Percentiles rank a stretch among this genome's conserved stretches.
Conservation (phyloP, 2,797 vertebrate species). For the Syndactyla subalaris region DNA sequence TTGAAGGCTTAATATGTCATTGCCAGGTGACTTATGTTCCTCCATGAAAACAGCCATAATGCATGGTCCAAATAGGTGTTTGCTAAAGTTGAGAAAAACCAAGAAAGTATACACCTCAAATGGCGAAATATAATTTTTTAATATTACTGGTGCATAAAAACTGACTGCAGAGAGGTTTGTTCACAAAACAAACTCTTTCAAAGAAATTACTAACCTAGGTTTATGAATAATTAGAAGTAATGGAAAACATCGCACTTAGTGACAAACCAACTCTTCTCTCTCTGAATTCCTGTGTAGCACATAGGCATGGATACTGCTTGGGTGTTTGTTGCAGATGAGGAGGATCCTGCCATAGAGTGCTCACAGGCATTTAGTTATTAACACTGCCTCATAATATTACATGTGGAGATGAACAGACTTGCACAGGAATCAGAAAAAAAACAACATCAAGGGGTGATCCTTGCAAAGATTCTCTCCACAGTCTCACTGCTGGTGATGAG, state of each 20-base stretch:
- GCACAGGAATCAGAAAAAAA: background rate
- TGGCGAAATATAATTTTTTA: background rate
- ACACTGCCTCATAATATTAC: background rate
- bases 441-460: background rate
- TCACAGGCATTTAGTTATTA: background rate
- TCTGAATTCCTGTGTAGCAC: background rate
- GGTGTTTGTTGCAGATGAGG: background rate
- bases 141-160: background rate
- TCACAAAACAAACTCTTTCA: background rate
- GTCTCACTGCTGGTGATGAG: background rate
- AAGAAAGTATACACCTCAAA: background rate
- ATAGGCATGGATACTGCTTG: background rate
- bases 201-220: background rate
- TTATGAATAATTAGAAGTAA: background rate
- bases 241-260: background rate
- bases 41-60: background rate
- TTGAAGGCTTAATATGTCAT: background rate
- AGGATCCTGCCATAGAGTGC: background rate
- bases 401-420: background rate
- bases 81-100: background rate
- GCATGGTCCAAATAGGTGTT: background rate
- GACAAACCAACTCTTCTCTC: background rate
- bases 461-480: background rate
- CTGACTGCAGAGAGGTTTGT: background rate
- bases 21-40: background rate